Base-by-base conservation (phyloP, 2,888 invertebrate genomes). In the Volucella bombylans region DNA sequence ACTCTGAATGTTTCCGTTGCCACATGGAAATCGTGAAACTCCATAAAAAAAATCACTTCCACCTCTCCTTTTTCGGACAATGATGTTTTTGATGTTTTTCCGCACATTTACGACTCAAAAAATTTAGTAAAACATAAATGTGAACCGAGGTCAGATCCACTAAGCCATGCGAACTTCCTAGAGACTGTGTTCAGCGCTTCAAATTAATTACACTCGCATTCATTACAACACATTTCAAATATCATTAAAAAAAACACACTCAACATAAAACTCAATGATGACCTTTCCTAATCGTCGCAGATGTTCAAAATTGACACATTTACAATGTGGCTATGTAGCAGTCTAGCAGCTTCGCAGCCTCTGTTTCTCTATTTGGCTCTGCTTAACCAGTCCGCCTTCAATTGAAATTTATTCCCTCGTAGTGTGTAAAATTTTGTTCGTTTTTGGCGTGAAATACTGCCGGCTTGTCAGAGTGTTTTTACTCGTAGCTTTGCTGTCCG, bases 231-330 rank as follows among this genome's bases (percentile, higher is more conserved):
- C 31, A 31, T 38, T 47, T 50, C 39, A 61, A n/a, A 52, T 1
- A 68, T 23, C 18, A 23, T 23, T 2, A 12, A 54, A 67, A 67
- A 38, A 31, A 6, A 31, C 31, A 31, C 31, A 31, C 31, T 23
- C 23, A 59, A 47, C 62, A 62, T 68, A 65, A 77, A 78, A 67
- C 47, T 45, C 62, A 39, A 64, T 38, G 50, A 41, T 38, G 72
- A 62, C 71, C 77, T 78, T 72, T 82, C 50, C 73, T 67, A 73
- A 47, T 54, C 14, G 73, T 43, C 50, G 23, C 59, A 67, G 67
- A 68, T 82, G 77, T 82, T 62, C 77, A 41, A 41, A 82, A 69
- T 82, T 82, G 82, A 78, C 82, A 78, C 72, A 72, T 76, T 67
- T 52, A 67, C 67, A 61, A 39, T 52, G 15, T 39, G 11, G 12